Base-by-base conservation (phyloP, 2,113 vertebrate genomes). In the Donacobius atricapilla region DNA sequence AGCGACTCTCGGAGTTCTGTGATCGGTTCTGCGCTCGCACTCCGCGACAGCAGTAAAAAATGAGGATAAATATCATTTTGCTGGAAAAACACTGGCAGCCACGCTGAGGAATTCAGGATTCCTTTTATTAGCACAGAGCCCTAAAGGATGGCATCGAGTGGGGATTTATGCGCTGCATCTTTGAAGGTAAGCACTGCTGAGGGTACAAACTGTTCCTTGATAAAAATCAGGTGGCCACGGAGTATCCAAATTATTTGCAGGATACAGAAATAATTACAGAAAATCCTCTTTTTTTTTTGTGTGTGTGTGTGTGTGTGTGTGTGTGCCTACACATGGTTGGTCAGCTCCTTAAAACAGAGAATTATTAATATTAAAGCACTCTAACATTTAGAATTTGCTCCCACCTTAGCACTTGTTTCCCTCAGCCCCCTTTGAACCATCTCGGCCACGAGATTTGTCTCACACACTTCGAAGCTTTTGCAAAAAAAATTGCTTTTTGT, bases 1-100 rank as follows among this genome's bases (percentile, higher is more conserved):
- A 25, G 11, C 22, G 1, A 3, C 19, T 47, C 56, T 40, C 33
- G 13, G 33, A 17, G 27, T 6, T 57, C 22, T 19, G 17, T 9
- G 57, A 5, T 3, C 5, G 25, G 37, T 18, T 58, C 57, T 44
- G 19, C 31, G 4, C 3, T 1, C 4, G 0, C 8, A 1, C 6
- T 23, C 48, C 11, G 8, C 21, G 61, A 11, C 23, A 40, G 31
- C 3, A 0, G 47, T 54, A 24, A 82, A 92, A 90, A 44, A 6
- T 33, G 30, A 33, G 24, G 30, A 31, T 24, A 83, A 81, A 44
- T 7, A 2, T 13, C 5, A 58, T 80, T 85, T 48, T 23, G 31
- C 15, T 33, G 44, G 22, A 21, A 72, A 72, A 77, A 68, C 5
- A 6, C 39, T 35, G 7, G 6, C 15, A 56, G 45, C 50, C 40